Conservation (phyloP, 2,113 vertebrate species). For the Nyctereutes procyonoides region DNA sequence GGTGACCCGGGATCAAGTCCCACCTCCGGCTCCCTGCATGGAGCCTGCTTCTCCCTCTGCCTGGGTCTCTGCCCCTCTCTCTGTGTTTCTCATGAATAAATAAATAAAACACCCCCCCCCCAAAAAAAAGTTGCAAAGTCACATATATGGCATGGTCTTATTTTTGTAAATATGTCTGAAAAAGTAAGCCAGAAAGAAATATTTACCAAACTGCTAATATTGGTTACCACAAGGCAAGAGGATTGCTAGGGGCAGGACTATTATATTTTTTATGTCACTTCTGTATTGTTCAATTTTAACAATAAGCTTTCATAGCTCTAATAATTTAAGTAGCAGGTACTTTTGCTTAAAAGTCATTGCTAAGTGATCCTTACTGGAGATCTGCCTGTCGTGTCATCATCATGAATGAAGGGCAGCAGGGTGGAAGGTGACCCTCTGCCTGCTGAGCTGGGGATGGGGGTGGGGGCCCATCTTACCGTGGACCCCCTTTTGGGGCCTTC, state of each 20-base stretch:
- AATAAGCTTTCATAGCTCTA: not conserved
- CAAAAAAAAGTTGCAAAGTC: not conserved
- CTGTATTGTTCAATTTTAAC: not conserved
- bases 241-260: not conserved
- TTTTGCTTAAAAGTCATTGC: constrained; percentile 33
- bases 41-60: too few species aligned
- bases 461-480: not conserved
- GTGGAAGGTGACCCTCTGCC: too few species aligned
- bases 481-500: not conserved
- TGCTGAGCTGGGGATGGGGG: not conserved
- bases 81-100: too few species aligned
- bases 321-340: not conserved
- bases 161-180: not conserved
- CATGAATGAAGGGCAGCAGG: not conserved
- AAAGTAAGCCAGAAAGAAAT: not conserved
- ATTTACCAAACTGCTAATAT: not conserved
- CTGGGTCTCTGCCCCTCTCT: too few species aligned
- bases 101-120: too few species aligned
- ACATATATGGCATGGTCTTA: not conserved
- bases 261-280: not conserved
- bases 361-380: not conserved
- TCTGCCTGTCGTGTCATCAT: not conserved
- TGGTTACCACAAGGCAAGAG: not conserved
- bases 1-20: too few species aligned
- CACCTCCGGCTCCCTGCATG: too few species aligned